These are phyloP conservation scores for Ophioninae sp. DNA, from an alignment of 2,888 invertebrate genomes.

Conservation along the genomic window DNA sequence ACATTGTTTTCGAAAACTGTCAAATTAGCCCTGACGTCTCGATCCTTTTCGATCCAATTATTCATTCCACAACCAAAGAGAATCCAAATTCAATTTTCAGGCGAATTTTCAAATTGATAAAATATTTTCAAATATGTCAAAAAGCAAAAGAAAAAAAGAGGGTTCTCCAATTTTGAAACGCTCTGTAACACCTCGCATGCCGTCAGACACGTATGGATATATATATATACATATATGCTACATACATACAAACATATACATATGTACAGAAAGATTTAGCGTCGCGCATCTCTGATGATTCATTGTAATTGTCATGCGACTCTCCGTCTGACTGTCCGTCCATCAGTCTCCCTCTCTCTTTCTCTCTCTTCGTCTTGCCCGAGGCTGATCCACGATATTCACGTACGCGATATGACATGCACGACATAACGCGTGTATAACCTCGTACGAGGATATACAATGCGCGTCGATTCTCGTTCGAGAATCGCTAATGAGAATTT, in stretches of 20 bases:
- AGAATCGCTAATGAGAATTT: conserved; percentile 62
- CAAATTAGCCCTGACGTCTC: too few species aligned
- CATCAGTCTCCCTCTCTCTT: conserved; percentile 54
- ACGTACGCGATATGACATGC: conserved; percentile 37
- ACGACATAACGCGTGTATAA: conserved; percentile 46
- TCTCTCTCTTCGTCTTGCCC: conserved; percentile 50
- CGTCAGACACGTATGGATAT: conserved; percentile 24
- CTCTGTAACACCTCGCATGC: conserved; percentile 41
- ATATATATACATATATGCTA: background rate
- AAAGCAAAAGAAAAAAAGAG: background rate
- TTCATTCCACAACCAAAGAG: too few species aligned
- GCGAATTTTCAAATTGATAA: background rate
- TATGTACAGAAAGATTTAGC: conserved; percentile 51
- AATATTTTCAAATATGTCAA: background rate
- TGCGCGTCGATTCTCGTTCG: conserved; percentile 58
- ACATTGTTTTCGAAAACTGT: too few species aligned
- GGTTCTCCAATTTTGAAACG: conserved; percentile 31
- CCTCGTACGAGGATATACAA: conserved; percentile 25
- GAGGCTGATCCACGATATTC: conserved; percentile 46
- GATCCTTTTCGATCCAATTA: too few species aligned
- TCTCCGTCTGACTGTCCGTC: conserved; percentile 62
- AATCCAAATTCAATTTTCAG: too few species aligned
- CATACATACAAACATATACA: background rate
- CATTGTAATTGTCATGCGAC: conserved; percentile 75
- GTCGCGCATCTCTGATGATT: conserved; percentile 73